phyloP scores from a whole-genome alignment of 2,797 vertebrate genomes.

The Pristis pectinata region DNA sequence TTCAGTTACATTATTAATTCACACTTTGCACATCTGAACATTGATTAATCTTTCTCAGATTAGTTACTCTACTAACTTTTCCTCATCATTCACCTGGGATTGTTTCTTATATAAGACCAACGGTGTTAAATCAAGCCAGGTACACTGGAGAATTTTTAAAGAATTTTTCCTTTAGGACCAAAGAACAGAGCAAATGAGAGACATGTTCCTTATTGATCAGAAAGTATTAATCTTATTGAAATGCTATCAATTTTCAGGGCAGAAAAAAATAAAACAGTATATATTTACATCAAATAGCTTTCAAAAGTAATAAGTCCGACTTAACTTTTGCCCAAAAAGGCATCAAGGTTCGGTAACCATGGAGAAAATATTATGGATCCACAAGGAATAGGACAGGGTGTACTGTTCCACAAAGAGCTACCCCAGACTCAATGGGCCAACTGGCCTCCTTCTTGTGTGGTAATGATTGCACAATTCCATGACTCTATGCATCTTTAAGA shows the following conservation, averaged over 20 bases:
- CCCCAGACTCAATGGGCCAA: too few relatives aligned
- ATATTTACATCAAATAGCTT: not conserved
- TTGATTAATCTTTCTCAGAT: not conserved
- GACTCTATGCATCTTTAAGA: not conserved
- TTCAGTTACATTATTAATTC: not conserved
- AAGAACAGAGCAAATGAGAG: not conserved
- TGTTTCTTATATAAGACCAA: not conserved
- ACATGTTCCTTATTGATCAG: not conserved
- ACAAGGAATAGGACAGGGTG: too few relatives aligned
- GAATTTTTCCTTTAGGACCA: not conserved
- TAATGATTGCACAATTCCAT: too few relatives aligned
- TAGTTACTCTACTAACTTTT: not conserved
- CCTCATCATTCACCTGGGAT: too few relatives aligned
- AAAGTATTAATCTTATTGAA: not conserved
- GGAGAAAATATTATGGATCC: too few relatives aligned
- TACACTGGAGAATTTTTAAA: not conserved
- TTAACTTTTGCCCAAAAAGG: not conserved
- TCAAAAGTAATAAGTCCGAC: not conserved
- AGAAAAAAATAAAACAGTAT: not conserved
- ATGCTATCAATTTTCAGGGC: not conserved
- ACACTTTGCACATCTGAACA: not conserved
- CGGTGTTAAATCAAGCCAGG: not conserved
- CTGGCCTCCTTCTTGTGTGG: too few relatives aligned
- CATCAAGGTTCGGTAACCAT: not conserved
- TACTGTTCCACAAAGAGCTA: too few relatives aligned